Percentiles rank a stretch among this genome's conserved stretches.
Evolutionary conservation across 2,888 invertebrate genomes (phyloP).

Genomic region (Coelinius sp.): DNA sequence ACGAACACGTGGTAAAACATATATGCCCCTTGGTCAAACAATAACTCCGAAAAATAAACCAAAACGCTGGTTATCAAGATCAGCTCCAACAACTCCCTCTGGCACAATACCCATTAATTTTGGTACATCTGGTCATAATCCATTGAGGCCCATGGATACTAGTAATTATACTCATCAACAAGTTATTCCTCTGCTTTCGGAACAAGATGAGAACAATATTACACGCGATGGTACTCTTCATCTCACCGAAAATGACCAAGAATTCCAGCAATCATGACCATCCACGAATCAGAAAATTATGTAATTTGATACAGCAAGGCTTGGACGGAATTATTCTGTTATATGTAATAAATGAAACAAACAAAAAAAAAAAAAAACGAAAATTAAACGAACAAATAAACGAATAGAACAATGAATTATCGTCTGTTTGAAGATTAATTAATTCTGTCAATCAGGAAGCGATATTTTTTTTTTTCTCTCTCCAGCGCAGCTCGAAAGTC

Average conservation of each 20-base stretch:
- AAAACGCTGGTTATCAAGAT: conserved; percentile 79
- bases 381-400: too few species aligned
- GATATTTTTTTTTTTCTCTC: too few species aligned
- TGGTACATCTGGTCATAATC: conserved; percentile 71
- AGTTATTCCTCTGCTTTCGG: conserved; percentile 64
- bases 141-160: conserved; percentile 59
- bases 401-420: too few species aligned
- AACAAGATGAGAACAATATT: conserved; percentile 64
- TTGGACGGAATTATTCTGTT: not conserved
- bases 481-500: too few species aligned
- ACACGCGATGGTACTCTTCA: conserved; percentile 43
- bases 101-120: conserved; percentile 79
- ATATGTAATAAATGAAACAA: too few species aligned
- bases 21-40: conserved; percentile 70
- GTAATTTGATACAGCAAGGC: not conserved
- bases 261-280: conserved; percentile 50
- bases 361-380: too few species aligned
- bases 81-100: conserved; percentile 86
- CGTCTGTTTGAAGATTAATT: too few species aligned
- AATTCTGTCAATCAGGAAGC: too few species aligned
- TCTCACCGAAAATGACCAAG: conserved; percentile 54
- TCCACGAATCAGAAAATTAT: not conserved
- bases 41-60: conserved; percentile 56
- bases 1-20: conserved; percentile 70
- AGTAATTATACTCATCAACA: conserved; percentile 60